Conservation (phyloP, 92 coral and sea anemone species). For the Blastomussa wellsi region DNA sequence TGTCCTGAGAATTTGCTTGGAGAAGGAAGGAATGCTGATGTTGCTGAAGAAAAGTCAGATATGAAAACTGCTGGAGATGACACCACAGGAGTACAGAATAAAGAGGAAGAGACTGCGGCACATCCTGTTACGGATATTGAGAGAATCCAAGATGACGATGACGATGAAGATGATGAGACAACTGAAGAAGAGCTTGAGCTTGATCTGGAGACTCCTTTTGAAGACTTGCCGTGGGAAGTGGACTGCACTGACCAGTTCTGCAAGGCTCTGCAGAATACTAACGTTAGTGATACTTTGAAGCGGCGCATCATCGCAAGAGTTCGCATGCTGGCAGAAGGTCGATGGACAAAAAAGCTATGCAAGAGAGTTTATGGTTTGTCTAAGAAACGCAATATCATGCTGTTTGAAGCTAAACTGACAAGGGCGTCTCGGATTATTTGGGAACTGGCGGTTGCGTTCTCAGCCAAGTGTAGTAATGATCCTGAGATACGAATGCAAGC, state of each 20-base stretch:
- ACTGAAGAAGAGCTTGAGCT: constrained; percentile 36
- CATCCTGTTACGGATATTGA: constrained; percentile 28
- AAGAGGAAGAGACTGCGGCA: constrained; percentile 22
- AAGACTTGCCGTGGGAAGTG: constrained; percentile 92
- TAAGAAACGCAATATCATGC: constrained; percentile 67
- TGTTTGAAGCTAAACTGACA: constrained; percentile 81
- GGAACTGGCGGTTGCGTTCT: constrained; percentile 93
- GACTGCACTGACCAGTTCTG: constrained; percentile 94
- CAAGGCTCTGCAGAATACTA: constrained; percentile 77
- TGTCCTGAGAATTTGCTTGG: constrained; percentile 5
- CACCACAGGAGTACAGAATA: background rate
- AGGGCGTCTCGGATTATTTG: constrained; percentile 79
- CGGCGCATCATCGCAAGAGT: constrained; percentile 65
- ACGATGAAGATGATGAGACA: constrained; percentile 22
- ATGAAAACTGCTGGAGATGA: background rate
- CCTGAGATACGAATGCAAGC: constrained; percentile 69
- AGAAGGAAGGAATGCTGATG: background rate
- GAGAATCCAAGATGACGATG: constrained; percentile 33
- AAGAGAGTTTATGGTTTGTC: constrained; percentile 78
- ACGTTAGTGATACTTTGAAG: constrained; percentile 55
- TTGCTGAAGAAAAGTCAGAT: constrained; percentile 3
- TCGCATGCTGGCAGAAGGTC: constrained; percentile 90
- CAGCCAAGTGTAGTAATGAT: constrained; percentile 88
- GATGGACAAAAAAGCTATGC: constrained; percentile 75
- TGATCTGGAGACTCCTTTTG: constrained; percentile 75